Evolutionary conservation across 2,797 vertebrate species (phyloP).

Genomic region (Sebastes steindachneri): DNA sequence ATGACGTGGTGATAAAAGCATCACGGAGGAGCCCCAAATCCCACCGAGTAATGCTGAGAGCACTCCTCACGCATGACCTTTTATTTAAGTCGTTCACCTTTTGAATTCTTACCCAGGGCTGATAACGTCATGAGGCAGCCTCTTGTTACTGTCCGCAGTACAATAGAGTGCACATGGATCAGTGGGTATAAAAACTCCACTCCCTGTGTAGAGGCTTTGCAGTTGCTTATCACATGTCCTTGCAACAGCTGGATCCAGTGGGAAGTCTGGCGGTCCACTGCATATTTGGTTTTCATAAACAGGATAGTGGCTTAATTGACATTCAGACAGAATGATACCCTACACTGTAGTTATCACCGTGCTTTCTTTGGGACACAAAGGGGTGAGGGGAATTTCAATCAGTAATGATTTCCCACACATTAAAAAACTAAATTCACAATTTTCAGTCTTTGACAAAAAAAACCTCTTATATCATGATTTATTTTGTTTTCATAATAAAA

Average conservation of each 20-base stretch:
- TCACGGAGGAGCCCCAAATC: constrained; percentile 32
- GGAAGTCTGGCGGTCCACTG: background rate
- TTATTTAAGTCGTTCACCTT: background rate
- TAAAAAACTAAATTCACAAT: too few relatives aligned
- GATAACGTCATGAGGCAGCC: background rate
- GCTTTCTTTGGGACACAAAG: background rate
- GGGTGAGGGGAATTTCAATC: background rate
- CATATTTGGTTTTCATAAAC: background rate
- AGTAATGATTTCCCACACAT: background rate
- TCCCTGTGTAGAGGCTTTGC: background rate
- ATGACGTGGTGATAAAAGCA: constrained; percentile 38
- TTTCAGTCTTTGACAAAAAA: background rate
- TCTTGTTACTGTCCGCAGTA: background rate
- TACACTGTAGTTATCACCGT: background rate
- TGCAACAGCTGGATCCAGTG: constrained; percentile 8
- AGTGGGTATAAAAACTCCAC: background rate
- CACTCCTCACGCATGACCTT: constrained; percentile 25
- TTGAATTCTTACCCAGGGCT: constrained; percentile 11
- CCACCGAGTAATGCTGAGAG: constrained; percentile 27
- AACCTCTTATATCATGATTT: background rate
- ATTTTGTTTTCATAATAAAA: background rate
- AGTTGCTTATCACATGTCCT: constrained; percentile 5
- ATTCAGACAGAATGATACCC: background rate
- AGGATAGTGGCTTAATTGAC: background rate
- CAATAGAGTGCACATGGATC: background rate